Percentiles rank a stretch among this genome's conserved stretches.
phyloP scores from a whole-genome alignment of 2,888 invertebrate genomes.

The Drosophila paramelanica region DNA sequence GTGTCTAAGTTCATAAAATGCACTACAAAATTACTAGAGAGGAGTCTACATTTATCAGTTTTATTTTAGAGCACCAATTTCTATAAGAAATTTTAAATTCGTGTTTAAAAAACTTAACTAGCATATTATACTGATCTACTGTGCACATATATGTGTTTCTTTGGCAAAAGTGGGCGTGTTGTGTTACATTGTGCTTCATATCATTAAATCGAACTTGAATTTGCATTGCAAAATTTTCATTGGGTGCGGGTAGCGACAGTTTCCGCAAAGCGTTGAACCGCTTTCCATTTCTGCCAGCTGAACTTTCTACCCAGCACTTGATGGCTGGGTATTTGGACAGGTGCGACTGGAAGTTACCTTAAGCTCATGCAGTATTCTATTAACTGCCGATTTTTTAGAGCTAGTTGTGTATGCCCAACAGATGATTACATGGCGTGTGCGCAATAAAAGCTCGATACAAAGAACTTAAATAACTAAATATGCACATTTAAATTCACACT shows the following conservation, averaged over 20 bases:
- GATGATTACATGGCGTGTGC: too few relatives aligned
- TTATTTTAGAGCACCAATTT: too few relatives aligned
- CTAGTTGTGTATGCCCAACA: background rate
- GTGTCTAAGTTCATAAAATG: too few relatives aligned
- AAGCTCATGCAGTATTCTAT: background rate
- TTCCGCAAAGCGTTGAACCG: conserved; percentile 48
- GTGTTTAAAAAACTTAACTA: too few relatives aligned
- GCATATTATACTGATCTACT: too few relatives aligned
- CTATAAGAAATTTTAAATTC: too few relatives aligned
- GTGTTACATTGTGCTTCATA: background rate
- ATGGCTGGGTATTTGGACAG: background rate
- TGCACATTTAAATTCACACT: conserved; percentile 24
- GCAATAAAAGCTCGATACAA: conserved; percentile 22
- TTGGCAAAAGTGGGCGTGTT: conserved; percentile 39
- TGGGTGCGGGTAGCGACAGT: conserved; percentile 11
- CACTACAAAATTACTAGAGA: too few relatives aligned
- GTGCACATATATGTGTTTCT: background rate
- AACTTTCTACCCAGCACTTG: conserved; percentile 27
- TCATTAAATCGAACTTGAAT: conserved; percentile 24
- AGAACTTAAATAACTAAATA: conserved; percentile 24
- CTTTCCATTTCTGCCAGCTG: conserved; percentile 36
- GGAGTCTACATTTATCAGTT: too few relatives aligned
- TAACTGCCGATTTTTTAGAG: background rate
- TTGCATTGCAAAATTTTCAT: conserved; percentile 43
- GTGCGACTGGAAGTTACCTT: conserved; percentile 16